Evolutionary conservation across 2,888 invertebrate species (phyloP), one percentile per base, ranked within the genome.

Genomic region (Tenthredo scrophulariae): DNA sequence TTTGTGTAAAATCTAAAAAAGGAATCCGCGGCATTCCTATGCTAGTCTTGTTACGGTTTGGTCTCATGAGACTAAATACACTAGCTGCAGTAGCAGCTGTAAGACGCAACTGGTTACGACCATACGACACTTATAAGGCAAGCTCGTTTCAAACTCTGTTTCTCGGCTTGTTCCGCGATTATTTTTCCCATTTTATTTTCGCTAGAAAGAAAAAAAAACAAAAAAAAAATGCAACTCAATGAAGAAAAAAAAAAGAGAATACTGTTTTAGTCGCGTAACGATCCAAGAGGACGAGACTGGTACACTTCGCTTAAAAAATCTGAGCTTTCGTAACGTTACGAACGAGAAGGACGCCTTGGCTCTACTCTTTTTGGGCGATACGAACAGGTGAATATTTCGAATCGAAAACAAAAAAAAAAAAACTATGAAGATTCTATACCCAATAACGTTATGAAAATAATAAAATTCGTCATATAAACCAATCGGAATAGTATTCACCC

Each of bases 291-390:
- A 94, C 89, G 93, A 92, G 80, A 91, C 92, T 85, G 94, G 94
- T 6, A 92, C 92, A 86, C 91, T 94, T 83, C 94, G 94, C 87
- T 88, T 94, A 75, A 93, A 94, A 88, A 95, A 95, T 89, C 89
- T 95, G 86, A 94, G 92, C 87, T 92, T 94, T 80, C 93, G 94
- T 65, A 92, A 93, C 33, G 94, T 95, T 58, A 89, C 91, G 62
- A 93, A 91, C 80, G 94, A 94, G 89, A 92, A 94, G 87, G 94
- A 95, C 88, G 95, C 95, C n/a, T 93, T 94, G 90, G 91, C 93
- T 87, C 90, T 94, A 62, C 91, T 95, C 13, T 93, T 93, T 85
- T 88, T 94, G 62, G 95, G 95, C 77, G 94, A 95, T 88, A 93
- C 93, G 80, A 94, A 94, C 90, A 93, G 94, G 94, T 94, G 58